Conservation (phyloP, 1,140 invertebrate species). For the Temnothorax longispinosus region DNA sequence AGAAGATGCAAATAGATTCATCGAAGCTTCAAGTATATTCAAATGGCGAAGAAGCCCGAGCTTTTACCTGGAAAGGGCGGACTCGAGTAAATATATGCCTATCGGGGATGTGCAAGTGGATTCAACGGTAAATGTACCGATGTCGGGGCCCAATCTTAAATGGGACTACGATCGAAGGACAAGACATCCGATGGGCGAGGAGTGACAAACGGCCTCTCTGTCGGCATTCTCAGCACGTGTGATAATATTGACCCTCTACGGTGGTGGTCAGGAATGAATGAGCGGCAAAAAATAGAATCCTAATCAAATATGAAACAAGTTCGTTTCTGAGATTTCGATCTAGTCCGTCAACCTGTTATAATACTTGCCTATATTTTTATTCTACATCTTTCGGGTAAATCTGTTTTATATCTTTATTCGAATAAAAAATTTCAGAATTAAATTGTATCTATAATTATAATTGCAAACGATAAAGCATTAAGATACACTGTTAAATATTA, state of each 20-base stretch:
- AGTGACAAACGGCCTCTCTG: conserved; percentile 64
- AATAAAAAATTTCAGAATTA: not conserved
- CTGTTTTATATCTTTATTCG: not conserved
- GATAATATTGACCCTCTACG: conserved; percentile 81
- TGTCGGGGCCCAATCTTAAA: conserved; percentile 45
- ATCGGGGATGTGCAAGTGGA: conserved; percentile 65
- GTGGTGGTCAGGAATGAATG: conserved; percentile 42
- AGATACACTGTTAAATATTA: not conserved
- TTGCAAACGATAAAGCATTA: not conserved
- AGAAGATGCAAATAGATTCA: conserved; percentile 69
- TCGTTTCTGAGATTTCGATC: conserved; percentile 39
- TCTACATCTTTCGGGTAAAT: not conserved
- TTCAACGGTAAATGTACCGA: conserved; percentile 28
- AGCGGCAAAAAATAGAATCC: conserved; percentile 61
- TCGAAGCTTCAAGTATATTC: conserved; percentile 63
- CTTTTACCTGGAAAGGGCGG: conserved; percentile 73
- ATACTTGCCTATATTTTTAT: not conserved
- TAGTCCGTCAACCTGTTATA: conserved; percentile 1
- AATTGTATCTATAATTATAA: not conserved
- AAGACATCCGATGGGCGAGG: conserved; percentile 10
- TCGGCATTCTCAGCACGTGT: conserved; percentile 80
- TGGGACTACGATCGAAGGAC: conserved; percentile 56
- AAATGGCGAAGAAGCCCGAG: conserved; percentile 45
- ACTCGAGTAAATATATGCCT: conserved; percentile 67
- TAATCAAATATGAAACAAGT: conserved; percentile 70